phyloP scores from a whole-genome alignment of 1,140 invertebrate genomes.

The Neodiprion pinetum region DNA sequence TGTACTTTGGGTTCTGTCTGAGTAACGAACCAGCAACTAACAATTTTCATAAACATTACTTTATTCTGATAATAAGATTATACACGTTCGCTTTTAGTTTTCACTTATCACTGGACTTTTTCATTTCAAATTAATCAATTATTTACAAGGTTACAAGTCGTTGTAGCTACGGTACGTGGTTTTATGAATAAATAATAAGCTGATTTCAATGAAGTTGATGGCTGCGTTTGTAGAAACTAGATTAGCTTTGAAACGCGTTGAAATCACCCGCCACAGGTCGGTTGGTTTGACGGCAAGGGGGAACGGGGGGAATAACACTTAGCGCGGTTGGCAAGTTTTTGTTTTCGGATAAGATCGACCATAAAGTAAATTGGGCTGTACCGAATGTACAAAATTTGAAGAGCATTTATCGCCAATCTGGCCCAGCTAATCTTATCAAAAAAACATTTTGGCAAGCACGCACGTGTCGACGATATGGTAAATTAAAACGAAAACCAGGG shows the following conservation, averaged over 20 bases:
- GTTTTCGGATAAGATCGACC: not conserved
- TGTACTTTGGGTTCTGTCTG: no score
- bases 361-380: not conserved
- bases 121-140: not conserved
- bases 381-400: slow-evolving; percentile 1
- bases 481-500: not conserved
- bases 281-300: not conserved
- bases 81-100: no score
- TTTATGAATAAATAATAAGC: not conserved
- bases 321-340: not conserved
- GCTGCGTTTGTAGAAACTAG: not conserved
- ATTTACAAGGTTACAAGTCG: not conserved
- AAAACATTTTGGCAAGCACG: not conserved
- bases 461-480: not conserved
- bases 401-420: slow-evolving; percentile 7
- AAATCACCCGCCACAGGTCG: not conserved
- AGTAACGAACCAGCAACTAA: no score
- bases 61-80: no score
- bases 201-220: not conserved
- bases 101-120: not conserved
- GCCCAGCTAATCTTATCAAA: not conserved
- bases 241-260: not conserved
- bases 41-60: no score
- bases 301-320: not conserved
- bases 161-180: not conserved